Evolutionary conservation across 2,113 vertebrate genomes (phyloP).

Genomic region (Salvelinus alpinus): DNA sequence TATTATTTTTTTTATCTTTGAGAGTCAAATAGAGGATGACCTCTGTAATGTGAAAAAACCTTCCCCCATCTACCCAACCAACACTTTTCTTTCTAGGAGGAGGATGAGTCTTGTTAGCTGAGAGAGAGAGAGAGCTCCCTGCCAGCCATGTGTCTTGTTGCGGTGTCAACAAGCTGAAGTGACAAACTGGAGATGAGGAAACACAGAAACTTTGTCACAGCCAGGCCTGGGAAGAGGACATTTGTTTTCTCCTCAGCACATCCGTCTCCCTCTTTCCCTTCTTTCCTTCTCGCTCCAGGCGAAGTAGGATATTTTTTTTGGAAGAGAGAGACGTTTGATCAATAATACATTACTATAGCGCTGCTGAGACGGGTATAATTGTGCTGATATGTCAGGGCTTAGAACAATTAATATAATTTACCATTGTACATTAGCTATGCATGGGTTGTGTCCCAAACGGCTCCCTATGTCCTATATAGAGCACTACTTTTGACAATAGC

Average conservation of each 20-base stretch:
- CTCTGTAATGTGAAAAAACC: too few relatives aligned
- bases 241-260: slow-evolving; percentile 16
- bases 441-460: neutral
- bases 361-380: slow-evolving; percentile 70
- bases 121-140: slow-evolving; percentile 13
- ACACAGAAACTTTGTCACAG: slow-evolving; percentile 35
- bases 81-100: neutral
- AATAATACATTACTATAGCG: slow-evolving; percentile 62
- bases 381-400: slow-evolving; percentile 58
- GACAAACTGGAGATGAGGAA: slow-evolving; percentile 20
- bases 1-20: too few relatives aligned
- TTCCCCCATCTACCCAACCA: neutral
- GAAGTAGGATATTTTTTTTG: slow-evolving; percentile 53
- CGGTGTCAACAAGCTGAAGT: slow-evolving; percentile 22
- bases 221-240: slow-evolving; percentile 24
- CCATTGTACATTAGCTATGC: slow-evolving; percentile 44
- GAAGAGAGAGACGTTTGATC: slow-evolving; percentile 59
- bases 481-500: too few relatives aligned
- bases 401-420: slow-evolving; percentile 70
- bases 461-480: too few relatives aligned
- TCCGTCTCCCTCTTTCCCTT: slow-evolving; percentile 21
- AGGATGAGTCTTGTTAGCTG: slow-evolving; percentile 10
- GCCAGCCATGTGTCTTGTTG: slow-evolving; percentile 2
- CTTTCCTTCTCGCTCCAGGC: slow-evolving; percentile 26
- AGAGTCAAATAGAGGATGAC: too few relatives aligned